phyloP scores from a whole-genome alignment of 2,888 invertebrate genomes.

The Drosophila macrospina region DNA sequence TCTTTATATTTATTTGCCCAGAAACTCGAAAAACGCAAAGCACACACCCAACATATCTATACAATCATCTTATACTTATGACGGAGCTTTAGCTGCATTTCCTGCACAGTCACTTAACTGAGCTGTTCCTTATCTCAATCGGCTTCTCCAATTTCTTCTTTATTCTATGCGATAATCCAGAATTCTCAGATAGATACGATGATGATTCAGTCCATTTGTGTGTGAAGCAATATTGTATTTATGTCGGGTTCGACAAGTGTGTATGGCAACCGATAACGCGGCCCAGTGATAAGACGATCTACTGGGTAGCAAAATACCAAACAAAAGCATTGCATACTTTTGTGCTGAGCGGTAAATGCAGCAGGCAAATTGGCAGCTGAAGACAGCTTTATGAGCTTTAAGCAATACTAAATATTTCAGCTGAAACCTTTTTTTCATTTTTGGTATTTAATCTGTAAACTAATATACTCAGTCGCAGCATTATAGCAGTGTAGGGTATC shows the following conservation, averaged over 20 bases:
- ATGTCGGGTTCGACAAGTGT: constrained; percentile 9
- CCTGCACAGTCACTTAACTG: not conserved
- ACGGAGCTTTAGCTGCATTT: not conserved
- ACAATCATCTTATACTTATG: not conserved
- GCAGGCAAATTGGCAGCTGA: not conserved
- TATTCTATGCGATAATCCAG: not conserved
- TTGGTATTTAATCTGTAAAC: not conserved
- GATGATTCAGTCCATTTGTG: constrained; percentile 16
- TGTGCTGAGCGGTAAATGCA: not conserved
- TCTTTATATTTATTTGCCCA: not conserved
- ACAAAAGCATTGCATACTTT: constrained; percentile 41
- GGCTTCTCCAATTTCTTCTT: not conserved
- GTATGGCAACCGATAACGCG: constrained; percentile 13
- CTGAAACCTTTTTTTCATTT: too few species aligned
- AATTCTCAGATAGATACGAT: not conserved
- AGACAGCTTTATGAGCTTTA: not conserved
- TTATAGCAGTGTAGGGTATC: not conserved
- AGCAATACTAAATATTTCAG: not conserved
- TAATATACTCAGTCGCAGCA: not conserved
- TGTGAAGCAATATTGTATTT: constrained; percentile 10
- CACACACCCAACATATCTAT: not conserved
- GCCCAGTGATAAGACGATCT: constrained; percentile 9
- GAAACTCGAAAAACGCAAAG: not conserved
- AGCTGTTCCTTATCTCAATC: not conserved
- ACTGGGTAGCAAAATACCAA: not conserved